phyloP scores from a whole-genome alignment of 1,140 invertebrate genomes.

The Heliconius eleuchia region DNA sequence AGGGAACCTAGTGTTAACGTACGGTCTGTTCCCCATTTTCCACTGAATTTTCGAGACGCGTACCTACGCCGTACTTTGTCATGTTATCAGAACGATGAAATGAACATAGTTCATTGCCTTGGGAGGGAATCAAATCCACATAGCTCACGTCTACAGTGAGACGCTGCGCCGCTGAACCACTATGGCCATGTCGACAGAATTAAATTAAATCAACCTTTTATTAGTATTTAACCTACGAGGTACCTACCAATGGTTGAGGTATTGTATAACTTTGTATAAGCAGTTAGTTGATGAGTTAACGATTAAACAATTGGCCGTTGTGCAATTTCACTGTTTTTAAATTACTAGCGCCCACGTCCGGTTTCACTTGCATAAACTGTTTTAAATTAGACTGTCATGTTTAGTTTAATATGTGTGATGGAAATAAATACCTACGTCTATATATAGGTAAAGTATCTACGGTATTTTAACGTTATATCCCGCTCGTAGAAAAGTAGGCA shows the following conservation, averaged over 20 bases:
- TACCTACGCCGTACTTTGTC: no score
- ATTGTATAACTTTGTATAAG: not conserved
- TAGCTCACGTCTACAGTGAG: no score
- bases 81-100: no score
- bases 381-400: slow-evolving; percentile 1
- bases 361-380: slow-evolving; percentile 1
- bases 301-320: not conserved
- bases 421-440: not conserved
- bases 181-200: no score
- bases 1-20: no score
- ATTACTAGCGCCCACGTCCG: not conserved
- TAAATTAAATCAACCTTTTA: no score
- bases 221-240: not conserved
- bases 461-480: not conserved
- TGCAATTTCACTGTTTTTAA: slow-evolving; percentile 2
- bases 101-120: no score
- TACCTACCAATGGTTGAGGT: not conserved
- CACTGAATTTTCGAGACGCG: no score
- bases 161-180: no score
- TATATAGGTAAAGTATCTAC: not conserved
- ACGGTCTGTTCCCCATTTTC: no score
- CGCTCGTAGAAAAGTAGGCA: not conserved
- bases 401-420: not conserved
- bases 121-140: no score
- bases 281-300: not conserved